Conservation (phyloP, 2,113 vertebrate species). For the Alethe diademata region DNA sequence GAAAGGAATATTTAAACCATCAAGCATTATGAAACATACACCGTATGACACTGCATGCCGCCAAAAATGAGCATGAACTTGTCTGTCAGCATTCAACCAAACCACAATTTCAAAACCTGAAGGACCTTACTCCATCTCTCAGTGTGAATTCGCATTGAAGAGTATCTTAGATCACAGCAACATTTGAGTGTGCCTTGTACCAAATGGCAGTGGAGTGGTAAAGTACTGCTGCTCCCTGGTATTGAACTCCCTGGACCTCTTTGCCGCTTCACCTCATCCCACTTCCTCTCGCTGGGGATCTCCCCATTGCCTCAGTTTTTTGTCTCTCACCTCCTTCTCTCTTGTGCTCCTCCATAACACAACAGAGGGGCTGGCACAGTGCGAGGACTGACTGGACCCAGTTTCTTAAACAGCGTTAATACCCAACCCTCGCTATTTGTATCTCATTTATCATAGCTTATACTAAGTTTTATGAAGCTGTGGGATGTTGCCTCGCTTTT, state of each 20-base stretch:
- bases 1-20: neutral
- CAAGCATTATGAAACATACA: neutral
- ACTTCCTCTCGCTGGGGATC: neutral
- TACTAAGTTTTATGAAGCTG: neutral
- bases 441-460: neutral
- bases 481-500: neutral
- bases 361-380: neutral
- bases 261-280: neutral
- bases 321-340: neutral
- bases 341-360: rapidly evolving
- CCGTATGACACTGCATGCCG: rapidly evolving
- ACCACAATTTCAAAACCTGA: neutral
- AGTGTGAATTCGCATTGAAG: rapidly evolving
- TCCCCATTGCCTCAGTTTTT: neutral
- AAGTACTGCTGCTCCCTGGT: neutral
- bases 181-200: too few relatives aligned
- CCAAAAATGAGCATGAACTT: rapidly evolving
- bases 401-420: rapidly evolving
- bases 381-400: neutral
- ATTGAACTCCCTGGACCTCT: neutral
- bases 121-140: neutral
- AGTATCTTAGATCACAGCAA: neutral
- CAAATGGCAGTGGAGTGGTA: rapidly evolving
- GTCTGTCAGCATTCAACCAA: neutral
- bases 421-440: rapidly evolving